A percentile compares a stretch with the other conserved stretches of the same genome.
These are phyloP conservation scores for Pseudorhombus dupliciocellatus DNA, from an alignment of 2,113 vertebrate genomes.

Conservation along the genomic window DNA sequence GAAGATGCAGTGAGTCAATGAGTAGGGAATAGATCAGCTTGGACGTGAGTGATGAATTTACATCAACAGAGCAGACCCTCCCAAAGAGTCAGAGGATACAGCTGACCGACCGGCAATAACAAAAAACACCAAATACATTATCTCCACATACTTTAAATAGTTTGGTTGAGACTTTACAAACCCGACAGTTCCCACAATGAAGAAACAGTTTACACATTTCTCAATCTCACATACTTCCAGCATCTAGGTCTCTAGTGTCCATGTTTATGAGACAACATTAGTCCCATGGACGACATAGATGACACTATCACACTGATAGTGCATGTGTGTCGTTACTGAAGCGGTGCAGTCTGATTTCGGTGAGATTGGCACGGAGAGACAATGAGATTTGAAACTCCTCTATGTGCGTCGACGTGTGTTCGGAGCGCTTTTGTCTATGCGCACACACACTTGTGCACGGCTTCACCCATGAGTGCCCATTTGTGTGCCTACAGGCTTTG, in stretches of 20 bases:
- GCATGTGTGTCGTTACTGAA: neutral
- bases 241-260: too few species aligned
- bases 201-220: too few species aligned
- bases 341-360: constrained; percentile 1
- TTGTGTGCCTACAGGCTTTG: constrained; percentile 60
- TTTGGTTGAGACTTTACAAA: too few species aligned
- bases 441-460: neutral
- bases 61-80: neutral
- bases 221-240: too few species aligned
- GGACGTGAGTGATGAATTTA: neutral
- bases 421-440: constrained; percentile 10
- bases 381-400: constrained; percentile 4
- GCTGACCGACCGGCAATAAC: neutral
- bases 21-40: neutral
- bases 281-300: too few species aligned
- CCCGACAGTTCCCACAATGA: too few species aligned
- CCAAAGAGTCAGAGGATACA: neutral
- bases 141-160: too few species aligned
- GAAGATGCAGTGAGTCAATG: neutral
- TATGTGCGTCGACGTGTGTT: constrained; percentile 7
- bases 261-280: too few species aligned
- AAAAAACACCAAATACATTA: neutral
- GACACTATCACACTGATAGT: neutral
- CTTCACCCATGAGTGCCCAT: constrained; percentile 56
- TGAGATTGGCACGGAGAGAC: neutral